Base-by-base conservation (phyloP, 2,113 vertebrate genomes). In the Peucedramus taeniatus region DNA sequence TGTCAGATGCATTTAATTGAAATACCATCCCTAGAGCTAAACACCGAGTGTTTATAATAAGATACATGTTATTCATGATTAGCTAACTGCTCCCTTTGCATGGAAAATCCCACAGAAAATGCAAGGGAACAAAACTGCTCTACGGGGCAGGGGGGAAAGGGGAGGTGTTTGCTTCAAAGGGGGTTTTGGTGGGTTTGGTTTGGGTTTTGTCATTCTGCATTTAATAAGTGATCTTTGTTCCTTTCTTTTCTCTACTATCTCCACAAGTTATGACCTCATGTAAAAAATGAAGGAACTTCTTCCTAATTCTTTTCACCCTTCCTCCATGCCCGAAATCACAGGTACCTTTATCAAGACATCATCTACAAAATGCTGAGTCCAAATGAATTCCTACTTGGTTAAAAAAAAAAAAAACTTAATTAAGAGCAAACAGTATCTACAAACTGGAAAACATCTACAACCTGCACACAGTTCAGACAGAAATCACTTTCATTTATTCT, bases 1-100 rank as follows among this genome's bases (percentile, higher is more conserved):
- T 90, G 60, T 95, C 53, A 95, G 64, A 94, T 79, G 47, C 30
- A 27, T 92, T 96, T 95, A 95, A 95, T 33, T 93, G 92, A 92
- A 97, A 86, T 64, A 92, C 71, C 59, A 93, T 82, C 90, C 72
- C 72, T 68, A 60, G 42, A 90, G 90, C 69, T 82, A 97, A 97
- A 94, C 33, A 71, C 42, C 24, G 16, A 4, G 16, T 77, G 71
- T 78, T 94, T 87, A 83, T 95, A 92, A 90, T 40, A 94, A 94
- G 87, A 90, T 49, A 60, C 21, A 50, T 8, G 47, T 44, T 91
- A 54, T 54, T 87, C 83, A 49, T 60, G 42, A 95, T 93, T 71
- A 88, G 24, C 49, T 71, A 75, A 86, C 70, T 56, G 60, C 22
- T 91, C 51, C 63, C 44, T 47, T 83, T 76, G 28, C 61, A 31